Evolutionary conservation across 2,888 invertebrate species (phyloP).

Genomic region (Cordylochernes scorpioides): DNA sequence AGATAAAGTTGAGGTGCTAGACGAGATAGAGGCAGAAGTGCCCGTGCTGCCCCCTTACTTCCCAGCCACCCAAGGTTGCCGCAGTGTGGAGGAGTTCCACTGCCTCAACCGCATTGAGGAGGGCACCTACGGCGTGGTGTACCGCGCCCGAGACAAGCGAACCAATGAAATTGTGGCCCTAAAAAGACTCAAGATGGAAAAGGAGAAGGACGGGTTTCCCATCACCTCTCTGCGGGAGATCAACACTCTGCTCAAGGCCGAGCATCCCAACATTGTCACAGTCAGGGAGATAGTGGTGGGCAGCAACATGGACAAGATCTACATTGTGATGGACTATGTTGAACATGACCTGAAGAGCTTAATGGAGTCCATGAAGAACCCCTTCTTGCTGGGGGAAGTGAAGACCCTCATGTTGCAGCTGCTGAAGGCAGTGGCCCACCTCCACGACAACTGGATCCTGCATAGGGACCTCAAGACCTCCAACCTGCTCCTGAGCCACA

Average conservation of each 20-base stretch:
- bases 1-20: too few species aligned
- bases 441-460: conserved; percentile 97
- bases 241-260: conserved; percentile 81
- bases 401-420: conserved; percentile 84
- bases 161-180: conserved; percentile 79
- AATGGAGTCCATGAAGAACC: conserved; percentile 83
- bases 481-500: conserved; percentile 78
- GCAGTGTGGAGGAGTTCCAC: conserved; percentile 92
- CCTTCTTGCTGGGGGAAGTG: conserved; percentile 39
- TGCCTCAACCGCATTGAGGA: conserved; percentile 93
- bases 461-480: conserved; percentile 95
- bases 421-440: conserved; percentile 66
- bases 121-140: conserved; percentile 96
- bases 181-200: conserved; percentile 96
- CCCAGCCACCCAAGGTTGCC: conserved; percentile 70
- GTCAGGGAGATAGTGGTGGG: conserved; percentile 91
- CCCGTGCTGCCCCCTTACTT: conserved; percentile 41
- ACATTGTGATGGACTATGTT: conserved; percentile 89
- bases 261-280: conserved; percentile 89
- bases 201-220: conserved; percentile 96
- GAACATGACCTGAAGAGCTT: conserved; percentile 92
- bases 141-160: conserved; percentile 76
- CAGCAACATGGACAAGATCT: conserved; percentile 85
- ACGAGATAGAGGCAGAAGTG: conserved; percentile 20
- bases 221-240: conserved; percentile 94